A percentile compares a stretch with the other conserved stretches of the same genome.
Conservation (phyloP, 2,888 invertebrate genomes). For the Chymomyza procnemis region DNA sequence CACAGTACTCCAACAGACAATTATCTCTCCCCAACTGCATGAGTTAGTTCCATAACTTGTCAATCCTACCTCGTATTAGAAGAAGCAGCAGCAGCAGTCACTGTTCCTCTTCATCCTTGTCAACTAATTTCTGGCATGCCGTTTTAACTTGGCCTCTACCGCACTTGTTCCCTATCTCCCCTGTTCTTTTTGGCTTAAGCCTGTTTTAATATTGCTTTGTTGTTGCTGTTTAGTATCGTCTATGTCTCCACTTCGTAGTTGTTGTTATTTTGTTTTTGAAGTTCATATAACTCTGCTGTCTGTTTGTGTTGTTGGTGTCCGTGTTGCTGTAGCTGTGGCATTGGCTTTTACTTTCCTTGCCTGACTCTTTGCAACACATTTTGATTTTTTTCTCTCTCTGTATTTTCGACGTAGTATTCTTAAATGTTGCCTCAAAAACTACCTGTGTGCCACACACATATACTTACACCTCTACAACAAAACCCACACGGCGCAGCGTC, state of each 20-base stretch:
- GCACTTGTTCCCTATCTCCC: slow-evolving; percentile 8
- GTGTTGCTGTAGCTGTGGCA: slow-evolving; percentile 4
- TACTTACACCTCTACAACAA: background rate
- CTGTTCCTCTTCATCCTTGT: slow-evolving; percentile 53
- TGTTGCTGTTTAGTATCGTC: background rate
- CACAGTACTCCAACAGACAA: too few species aligned
- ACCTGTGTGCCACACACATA: slow-evolving; percentile 12
- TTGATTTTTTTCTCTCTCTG: slow-evolving; percentile 13
- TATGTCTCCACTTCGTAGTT: background rate
- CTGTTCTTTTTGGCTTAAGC: slow-evolving; percentile 62
- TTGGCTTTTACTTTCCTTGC: slow-evolving; percentile 64
- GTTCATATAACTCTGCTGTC: background rate
- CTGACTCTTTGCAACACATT: slow-evolving; percentile 11
- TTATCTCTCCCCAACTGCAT: too few species aligned
- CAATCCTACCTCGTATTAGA: background rate
- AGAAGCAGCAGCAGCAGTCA: background rate
- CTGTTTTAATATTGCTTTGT: slow-evolving; percentile 56
- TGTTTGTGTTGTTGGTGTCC: background rate
- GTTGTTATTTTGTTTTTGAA: background rate
- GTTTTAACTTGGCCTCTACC: slow-evolving; percentile 30
- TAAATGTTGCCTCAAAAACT: slow-evolving; percentile 67
- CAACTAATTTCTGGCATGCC: slow-evolving; percentile 68
- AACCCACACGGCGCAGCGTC: background rate
- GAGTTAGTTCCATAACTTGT: too few species aligned
- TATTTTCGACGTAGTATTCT: slow-evolving; percentile 26